Conservation (phyloP, 2,888 invertebrate species). For the Sinelater perroti region DNA sequence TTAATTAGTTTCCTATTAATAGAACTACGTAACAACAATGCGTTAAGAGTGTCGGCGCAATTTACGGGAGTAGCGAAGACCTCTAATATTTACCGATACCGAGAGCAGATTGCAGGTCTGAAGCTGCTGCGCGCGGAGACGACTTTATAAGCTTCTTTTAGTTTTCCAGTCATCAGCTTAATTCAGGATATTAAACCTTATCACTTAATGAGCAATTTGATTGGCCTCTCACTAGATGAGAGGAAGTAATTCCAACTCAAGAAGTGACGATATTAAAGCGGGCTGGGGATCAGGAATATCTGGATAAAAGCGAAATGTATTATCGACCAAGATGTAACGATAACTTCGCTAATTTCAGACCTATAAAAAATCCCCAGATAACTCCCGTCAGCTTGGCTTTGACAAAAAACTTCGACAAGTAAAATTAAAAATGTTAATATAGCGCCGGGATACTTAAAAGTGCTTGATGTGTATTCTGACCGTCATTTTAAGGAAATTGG, state of each 20-base stretch:
- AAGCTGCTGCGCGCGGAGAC: slow-evolving; percentile 35
- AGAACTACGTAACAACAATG: too few relatives aligned
- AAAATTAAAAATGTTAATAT: too few relatives aligned
- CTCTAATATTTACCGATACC: slow-evolving; percentile 26
- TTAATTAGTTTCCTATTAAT: too few relatives aligned
- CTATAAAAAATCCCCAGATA: too few relatives aligned
- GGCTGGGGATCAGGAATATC: slow-evolving; percentile 39
- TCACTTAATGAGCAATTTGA: slow-evolving; percentile 58
- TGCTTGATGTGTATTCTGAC: too few relatives aligned
- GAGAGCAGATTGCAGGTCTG: slow-evolving; percentile 33
- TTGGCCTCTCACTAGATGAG: slow-evolving; percentile 47
- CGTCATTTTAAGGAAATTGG: too few relatives aligned
- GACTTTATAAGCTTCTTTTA: slow-evolving; percentile 55
- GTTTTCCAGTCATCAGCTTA: slow-evolving; percentile 53
- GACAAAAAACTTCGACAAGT: too few relatives aligned
- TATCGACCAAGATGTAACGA: slow-evolving; percentile 27
- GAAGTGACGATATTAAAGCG: slow-evolving; percentile 46
- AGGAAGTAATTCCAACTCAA: slow-evolving; percentile 48
- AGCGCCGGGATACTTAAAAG: too few relatives aligned
- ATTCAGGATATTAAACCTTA: slow-evolving; percentile 57
- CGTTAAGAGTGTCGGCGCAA: slow-evolving; percentile 4
- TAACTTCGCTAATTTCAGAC: slow-evolving; percentile 19
- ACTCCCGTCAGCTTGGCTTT: too few relatives aligned
- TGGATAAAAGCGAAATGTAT: slow-evolving; percentile 28
- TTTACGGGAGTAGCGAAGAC: slow-evolving; percentile 17